Evolutionary conservation across 2,113 vertebrate genomes (phyloP), one percentile per base, ranked within the genome.

Genomic region (Channa maculata): DNA sequence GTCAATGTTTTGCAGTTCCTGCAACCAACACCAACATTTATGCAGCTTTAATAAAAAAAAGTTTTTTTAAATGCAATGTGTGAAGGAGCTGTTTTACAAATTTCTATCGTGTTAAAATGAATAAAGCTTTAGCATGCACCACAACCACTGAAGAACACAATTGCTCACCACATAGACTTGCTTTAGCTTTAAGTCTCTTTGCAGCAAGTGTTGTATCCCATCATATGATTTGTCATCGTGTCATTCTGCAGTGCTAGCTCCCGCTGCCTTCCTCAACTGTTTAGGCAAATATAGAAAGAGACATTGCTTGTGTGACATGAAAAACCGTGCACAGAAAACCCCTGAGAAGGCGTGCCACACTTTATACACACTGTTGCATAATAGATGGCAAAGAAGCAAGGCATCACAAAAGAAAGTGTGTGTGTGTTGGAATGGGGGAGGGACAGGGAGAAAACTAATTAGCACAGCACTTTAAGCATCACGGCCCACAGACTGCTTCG

Each of bases 401-500:
- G 33, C 72, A 75, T 83, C 83, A 86, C 69, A 88, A 80, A 80
- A 52, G 57, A 38, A 67, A 45, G 50, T 81, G 65, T 50, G 57
- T 52, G 67, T 24, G 54, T 3, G 46, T 37, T 54, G 44, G 50
- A 46, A 75, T 65, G 66, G 65, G 76, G 51, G 65, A 67, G 45
- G 60, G 75, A 80, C 61, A 77, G 77, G 75, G 70, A 51, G 74
- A 86, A 92, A 92, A 90, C 85, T 90, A 92, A 92, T 92, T 92
- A 91, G 88, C 71, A 24, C 90, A 90, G 88, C 90, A 92, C 84
- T 92, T 90, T 89, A 80, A 88, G 90, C 88, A 91, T 91, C 90
- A 86, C 66, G 76, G 87, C 75, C 87, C 80, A 85, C 79, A 88
- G 89, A 85, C 86, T 88, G 87, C 84, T 87, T 80, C 69, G 14